Base-by-base conservation (phyloP, 2,113 vertebrate species). In the Naja naja region DNA sequence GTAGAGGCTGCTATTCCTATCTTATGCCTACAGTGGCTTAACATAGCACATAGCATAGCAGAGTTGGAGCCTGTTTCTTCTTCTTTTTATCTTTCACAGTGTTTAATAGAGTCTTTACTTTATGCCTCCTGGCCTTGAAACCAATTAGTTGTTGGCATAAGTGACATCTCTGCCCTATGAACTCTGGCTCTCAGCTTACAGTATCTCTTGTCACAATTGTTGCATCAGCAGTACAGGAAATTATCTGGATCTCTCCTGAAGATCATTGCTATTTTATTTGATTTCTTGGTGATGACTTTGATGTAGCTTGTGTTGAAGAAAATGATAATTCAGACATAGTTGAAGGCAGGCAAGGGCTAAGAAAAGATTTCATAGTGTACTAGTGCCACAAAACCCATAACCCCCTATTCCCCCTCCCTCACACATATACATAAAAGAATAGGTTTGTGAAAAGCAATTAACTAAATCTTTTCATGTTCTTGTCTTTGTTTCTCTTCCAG, bases 401-500 rank as follows among this genome's bases (percentile, higher is more conserved):
- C 1, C 6, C 18, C 7, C 10, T 2, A 64, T 3, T 3, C 14
- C 9, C 7, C 4, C 39, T n/a, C 6, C 30, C 69, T 27, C 49
- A 54, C 27, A n/a, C 10, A 69, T 0, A 64, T 4, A n/a, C 4
- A n/a, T 1, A 8, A 2, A 60, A 53, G 52, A n/a, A 11, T 49
- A 0, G 0, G 10, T 1, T 0, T 1, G 0, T 74, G 0, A 0
- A 47, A 81, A 81, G 58, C 11, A 1, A 30, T 87, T n/a, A 30
- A 34, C 12, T 87, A 64, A 52, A 45, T 14, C 4, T 14, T 54
- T 16, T 56, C 49, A 49, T 3, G 45, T 64, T 12, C 20, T 69
- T 69, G 23, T 0, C 5, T 56, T 93, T 64, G 91, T 88, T 85
- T 95, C 95, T 94, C 86, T 94, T 64, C 2, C 95, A 99, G 99